Percentiles rank a stretch among this genome's conserved stretches.
Conservation (phyloP, 2,797 vertebrate genomes). For the Pteronotus mesoamericanus region DNA sequence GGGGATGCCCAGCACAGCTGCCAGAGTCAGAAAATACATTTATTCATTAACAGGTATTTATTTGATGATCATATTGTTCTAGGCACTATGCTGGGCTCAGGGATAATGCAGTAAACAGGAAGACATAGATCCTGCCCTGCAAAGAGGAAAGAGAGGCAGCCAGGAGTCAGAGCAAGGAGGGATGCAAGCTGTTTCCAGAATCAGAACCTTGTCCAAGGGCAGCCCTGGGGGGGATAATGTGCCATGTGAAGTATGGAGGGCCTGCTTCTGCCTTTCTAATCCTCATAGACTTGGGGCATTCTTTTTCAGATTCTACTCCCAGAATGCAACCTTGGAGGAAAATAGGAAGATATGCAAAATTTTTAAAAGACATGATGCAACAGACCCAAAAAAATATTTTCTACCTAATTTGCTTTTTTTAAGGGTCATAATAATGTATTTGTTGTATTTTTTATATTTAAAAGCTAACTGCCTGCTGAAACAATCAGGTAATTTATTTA, state of each 20-base stretch:
- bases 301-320: conserved; percentile 50
- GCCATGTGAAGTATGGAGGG: background rate
- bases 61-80: background rate
- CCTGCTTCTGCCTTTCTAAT: background rate
- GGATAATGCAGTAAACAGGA: background rate
- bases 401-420: conserved; percentile 20
- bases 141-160: background rate
- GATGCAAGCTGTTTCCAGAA: background rate
- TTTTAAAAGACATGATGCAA: background rate
- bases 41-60: background rate
- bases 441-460: conserved; percentile 25
- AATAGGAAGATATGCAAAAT: background rate
- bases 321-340: background rate
- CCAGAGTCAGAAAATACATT: background rate
- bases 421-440: background rate
- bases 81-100: background rate
- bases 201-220: background rate
- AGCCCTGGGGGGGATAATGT: too few species aligned
- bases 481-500: conserved; percentile 46
- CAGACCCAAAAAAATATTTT: conserved; percentile 1
- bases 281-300: background rate
- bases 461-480: background rate
- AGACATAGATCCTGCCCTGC: background rate
- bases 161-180: background rate
- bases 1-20: background rate